Evolutionary conservation across 53 echinoderm and acorn worm species (phyloP), one percentile per base, ranked within the genome.

Genomic region (Echinometra lucunter): DNA sequence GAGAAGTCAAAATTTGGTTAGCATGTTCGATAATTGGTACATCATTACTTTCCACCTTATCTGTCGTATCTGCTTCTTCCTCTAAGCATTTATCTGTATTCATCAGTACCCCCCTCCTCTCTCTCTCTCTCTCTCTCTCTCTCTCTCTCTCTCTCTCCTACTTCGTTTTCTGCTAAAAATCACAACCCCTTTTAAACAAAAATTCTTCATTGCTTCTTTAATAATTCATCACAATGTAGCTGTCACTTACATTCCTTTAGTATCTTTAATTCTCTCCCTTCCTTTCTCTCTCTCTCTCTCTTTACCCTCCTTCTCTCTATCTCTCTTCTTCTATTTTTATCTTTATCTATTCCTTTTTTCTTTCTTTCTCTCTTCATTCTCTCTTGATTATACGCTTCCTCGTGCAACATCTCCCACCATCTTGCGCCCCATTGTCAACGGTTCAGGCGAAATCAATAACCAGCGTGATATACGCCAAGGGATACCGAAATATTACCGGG

Each of bases 361-460:
- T 63, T 21, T 63, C 63, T 63, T 4, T 15, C 19, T 63, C 63
- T 63, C 19, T 63, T 28, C 69, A 10, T 69, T 32, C 30, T 69
- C 4, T 4, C 49, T 49, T 9, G 49, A 6, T 49, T 49, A 6
- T 49, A 49, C 53, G 53, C 53, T 53, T 53, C 1, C 53, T 53
- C 34, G 30, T 69, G 30, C 13, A 34, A 78, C 18, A 4, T 78
- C 0, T 78, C 23, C 40, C 42, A 78, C 40, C 42, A 78, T 40
- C 78, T 78, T 78, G 6, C 0, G 21, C 5, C 38, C 78, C 42
- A 78, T 42, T 78, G 38, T 42, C 78, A 30, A 3, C 2, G 34
- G 88, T 17, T 30, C 88, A 28, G 58, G 57, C 34, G 58, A 90
- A 63, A 90, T 90, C 91, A 90, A 90, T 90, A 90, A 90, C 58